Base-by-base conservation (phyloP, 2,113 vertebrate genomes). In the Penelope pileata region DNA sequence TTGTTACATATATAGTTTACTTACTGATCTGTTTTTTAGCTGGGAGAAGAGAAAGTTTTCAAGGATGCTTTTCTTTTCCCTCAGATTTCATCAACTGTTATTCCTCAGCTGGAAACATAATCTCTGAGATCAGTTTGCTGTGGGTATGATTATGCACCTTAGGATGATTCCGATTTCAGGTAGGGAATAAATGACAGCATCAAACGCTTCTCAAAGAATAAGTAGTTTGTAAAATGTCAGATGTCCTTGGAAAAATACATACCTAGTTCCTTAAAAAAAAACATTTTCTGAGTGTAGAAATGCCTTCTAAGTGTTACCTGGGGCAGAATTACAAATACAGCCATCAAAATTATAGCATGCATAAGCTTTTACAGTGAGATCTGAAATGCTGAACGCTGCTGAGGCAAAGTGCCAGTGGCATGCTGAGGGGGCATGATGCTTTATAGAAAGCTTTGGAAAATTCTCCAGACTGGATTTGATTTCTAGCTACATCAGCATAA, bases 181-280 rank as follows among this genome's bases (percentile, higher is more conserved):
- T 69, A 47, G 18, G 53, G 40, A 84, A 87, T 45, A 90, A 93
- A 90, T 72, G 30, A 62, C 67, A 76, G 14, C n/a, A 82, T 87
- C 53, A 79, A 40, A 63, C 4, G 48, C 27, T 87, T 87, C 13
- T 56, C 38, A 53, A 94, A 82, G 72, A 86, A n/a, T 60, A 91
- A 89, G 26, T 40, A 48, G 36, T 48, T 85, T 79, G 29, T 76
- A 79, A 90, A 83, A 79, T 72, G 93, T 96, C 75, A 56, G 62
- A 48, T 90, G 51, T 90, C 48, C 40, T 83, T 76, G n/a, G 32
- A 94, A 94, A 93, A 90, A 36, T n/a, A 66, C 38, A 36, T 63
- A 14, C 16, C 11, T 27, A 51, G 19, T 53, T 23, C 40, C 27
- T 72, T 38, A 12, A 88, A 66, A 72, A 63, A 8, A 3, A 10